Conservation (phyloP, 2,113 vertebrate genomes). For the Brachypodius melanocephalos region DNA sequence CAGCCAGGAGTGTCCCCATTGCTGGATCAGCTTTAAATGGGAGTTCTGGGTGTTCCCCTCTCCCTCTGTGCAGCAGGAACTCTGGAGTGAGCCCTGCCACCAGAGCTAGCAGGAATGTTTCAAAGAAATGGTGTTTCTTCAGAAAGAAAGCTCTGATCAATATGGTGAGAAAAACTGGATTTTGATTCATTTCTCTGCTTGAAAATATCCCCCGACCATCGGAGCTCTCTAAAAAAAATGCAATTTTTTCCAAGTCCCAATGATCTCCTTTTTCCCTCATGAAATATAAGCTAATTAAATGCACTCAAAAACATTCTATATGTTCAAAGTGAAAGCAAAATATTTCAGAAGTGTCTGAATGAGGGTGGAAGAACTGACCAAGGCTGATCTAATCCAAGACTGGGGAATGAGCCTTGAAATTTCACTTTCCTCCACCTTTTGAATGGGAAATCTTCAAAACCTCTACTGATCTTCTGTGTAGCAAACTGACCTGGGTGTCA, state of each 20-base stretch:
- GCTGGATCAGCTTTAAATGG: accelerated
- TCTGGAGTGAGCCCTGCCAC: accelerated
- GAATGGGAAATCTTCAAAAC: not conserved
- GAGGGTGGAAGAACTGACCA: constrained; percentile 24
- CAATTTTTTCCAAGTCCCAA: not conserved
- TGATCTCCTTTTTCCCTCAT: not conserved
- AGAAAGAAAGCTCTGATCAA: not conserved
- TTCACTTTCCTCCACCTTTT: not conserved
- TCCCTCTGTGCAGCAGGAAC: not conserved
- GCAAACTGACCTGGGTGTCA: accelerated
- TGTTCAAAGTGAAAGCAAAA: not conserved
- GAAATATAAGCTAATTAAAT: not conserved
- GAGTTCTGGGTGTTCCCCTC: not conserved
- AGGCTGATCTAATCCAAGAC: constrained; percentile 4
- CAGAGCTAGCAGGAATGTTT: not conserved
- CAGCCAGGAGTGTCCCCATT: accelerated
- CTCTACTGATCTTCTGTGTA: not conserved
- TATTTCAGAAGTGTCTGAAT: not conserved
- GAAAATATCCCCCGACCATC: not conserved
- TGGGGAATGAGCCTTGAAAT: not conserved
- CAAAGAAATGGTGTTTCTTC: not conserved
- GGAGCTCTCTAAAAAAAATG: not conserved
- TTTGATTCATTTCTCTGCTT: not conserved
- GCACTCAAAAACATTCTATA: not conserved
- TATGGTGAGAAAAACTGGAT: not conserved